Conservation (phyloP, 2,113 vertebrate genomes). For the Rhineura floridana region DNA sequence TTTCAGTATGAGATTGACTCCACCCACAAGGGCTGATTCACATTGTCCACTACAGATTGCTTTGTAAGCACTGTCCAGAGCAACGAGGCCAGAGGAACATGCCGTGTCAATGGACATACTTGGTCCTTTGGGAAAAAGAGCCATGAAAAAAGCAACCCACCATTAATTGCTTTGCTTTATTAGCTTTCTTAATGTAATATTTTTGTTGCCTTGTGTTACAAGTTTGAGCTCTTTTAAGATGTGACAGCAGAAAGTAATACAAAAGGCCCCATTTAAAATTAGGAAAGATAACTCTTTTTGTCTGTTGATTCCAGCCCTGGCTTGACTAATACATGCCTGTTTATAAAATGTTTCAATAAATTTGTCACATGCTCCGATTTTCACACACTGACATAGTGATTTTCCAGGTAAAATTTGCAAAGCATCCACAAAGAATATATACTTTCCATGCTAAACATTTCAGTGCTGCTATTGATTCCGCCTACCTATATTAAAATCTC, state of each 20-base stretch:
- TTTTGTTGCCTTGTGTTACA: background rate
- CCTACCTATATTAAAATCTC: background rate
- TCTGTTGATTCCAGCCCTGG: background rate
- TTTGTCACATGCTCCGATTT: background rate
- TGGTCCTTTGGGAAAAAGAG: conserved; percentile 80
- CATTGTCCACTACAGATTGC: conserved; percentile 86
- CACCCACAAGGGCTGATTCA: conserved; percentile 87
- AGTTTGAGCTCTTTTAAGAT: background rate
- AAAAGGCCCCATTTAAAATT: background rate
- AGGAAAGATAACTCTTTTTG: background rate
- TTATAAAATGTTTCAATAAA: background rate
- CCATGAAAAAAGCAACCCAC: background rate
- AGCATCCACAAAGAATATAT: background rate
- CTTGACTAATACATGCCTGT: background rate
- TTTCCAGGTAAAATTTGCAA: background rate
- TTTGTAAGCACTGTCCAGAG: conserved; percentile 88
- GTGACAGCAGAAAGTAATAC: rapidly evolving
- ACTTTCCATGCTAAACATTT: background rate
- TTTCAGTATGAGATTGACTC: conserved; percentile 90
- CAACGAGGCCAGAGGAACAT: conserved; percentile 93
- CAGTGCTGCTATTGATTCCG: background rate
- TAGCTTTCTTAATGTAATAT: background rate
- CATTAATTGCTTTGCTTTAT: background rate
- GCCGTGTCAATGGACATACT: conserved; percentile 93
- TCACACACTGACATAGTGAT: background rate